Evolutionary conservation across 2,797 vertebrate genomes (phyloP).

Genomic region (Odontamblyopus rebecca): DNA sequence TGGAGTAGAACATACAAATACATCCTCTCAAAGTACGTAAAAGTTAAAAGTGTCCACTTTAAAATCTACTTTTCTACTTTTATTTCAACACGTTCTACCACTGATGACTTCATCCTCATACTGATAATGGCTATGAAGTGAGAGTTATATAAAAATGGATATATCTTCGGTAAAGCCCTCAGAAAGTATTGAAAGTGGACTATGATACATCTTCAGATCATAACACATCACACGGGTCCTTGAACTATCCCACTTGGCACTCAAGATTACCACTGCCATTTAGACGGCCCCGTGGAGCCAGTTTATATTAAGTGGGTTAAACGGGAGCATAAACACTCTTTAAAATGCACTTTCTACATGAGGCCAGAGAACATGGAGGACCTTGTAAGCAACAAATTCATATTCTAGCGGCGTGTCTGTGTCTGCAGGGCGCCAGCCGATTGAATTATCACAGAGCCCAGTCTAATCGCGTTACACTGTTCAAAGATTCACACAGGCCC

Average conservation of each 20-base stretch:
- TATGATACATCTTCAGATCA: not conserved
- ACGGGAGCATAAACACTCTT: conserved; percentile 16
- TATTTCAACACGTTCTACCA: too few species aligned
- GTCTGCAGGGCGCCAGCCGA: conserved; percentile 63
- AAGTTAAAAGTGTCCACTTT: too few species aligned
- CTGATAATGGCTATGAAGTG: too few species aligned
- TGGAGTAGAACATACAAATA: too few species aligned
- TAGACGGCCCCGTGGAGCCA: not conserved
- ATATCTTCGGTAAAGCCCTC: too few species aligned
- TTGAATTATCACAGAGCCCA: conserved; percentile 74
- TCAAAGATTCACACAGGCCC: conserved; percentile 55
- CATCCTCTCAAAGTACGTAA: too few species aligned
- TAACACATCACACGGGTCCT: not conserved
- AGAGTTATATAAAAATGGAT: too few species aligned
- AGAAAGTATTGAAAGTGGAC: not conserved
- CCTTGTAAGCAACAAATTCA: conserved; percentile 55
- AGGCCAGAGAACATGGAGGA: conserved; percentile 44
- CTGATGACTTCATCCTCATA: too few species aligned
- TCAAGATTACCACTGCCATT: not conserved
- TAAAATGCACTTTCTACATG: conserved; percentile 37
- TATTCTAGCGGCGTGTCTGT: conserved; percentile 70
- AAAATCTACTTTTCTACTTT: too few species aligned
- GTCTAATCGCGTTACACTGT: conserved; percentile 72
- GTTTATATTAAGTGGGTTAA: conserved; percentile 29
- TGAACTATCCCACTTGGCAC: not conserved